A percentile compares a stretch with the other conserved stretches of the same genome.
These are phyloP conservation scores for Oikopleura vanhoeffeni DNA, from an alignment of 23 tunicate genomes.

Conservation along the genomic window DNA sequence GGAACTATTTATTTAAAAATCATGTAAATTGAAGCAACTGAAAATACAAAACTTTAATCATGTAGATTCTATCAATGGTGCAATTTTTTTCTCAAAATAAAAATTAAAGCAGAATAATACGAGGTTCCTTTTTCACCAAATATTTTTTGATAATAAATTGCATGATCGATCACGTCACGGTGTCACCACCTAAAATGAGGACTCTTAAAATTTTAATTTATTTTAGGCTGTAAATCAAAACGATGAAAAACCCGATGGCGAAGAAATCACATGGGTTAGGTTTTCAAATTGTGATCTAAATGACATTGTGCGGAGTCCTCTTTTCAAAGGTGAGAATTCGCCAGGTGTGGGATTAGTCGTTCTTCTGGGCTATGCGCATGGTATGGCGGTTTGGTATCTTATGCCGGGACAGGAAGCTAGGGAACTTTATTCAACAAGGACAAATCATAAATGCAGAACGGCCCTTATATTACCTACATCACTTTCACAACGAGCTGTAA, in stretches of 20 bases:
- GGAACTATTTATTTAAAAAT: no score
- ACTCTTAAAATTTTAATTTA: background rate
- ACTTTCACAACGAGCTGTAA: no score
- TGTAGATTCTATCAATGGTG: no score
- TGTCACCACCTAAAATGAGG: background rate
- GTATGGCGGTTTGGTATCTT: background rate
- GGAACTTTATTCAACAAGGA: background rate
- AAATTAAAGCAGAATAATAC: no score
- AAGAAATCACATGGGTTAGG: background rate
- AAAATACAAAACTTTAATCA: no score
- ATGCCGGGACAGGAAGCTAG: background rate
- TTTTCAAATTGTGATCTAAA: background rate
- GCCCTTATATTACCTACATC: background rate
- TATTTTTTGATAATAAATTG: no score
- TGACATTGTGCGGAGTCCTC: background rate
- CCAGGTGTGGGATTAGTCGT: background rate
- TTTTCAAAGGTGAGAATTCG: background rate
- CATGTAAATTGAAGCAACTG: no score
- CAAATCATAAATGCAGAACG: background rate
- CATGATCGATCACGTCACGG: no score
- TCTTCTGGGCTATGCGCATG: background rate
- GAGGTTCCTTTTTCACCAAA: no score
- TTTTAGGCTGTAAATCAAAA: background rate
- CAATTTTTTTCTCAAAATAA: no score
- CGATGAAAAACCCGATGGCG: background rate